Evolutionary conservation across 2,113 vertebrate species (phyloP).

Genomic region (Bujurquina vittata): DNA sequence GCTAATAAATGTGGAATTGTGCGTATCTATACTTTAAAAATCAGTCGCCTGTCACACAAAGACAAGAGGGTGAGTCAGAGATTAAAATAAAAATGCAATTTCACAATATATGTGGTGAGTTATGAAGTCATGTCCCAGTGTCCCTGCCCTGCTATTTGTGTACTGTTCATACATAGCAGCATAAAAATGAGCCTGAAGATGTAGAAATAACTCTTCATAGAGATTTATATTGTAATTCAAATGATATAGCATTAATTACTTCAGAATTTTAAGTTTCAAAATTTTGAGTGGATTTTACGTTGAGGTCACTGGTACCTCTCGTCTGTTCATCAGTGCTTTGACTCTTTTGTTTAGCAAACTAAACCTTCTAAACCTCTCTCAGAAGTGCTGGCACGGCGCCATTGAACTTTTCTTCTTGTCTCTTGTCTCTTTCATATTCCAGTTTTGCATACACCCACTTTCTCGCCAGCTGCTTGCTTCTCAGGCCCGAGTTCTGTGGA

Average conservation of each 20-base stretch:
- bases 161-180: not conserved
- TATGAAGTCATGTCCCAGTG: not conserved
- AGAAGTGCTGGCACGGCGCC: constrained; percentile 8
- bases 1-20: constrained; percentile 22
- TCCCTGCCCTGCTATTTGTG: not conserved
- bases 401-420: not conserved
- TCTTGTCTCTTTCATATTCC: not conserved
- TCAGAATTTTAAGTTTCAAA: not conserved
- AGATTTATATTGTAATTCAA: not conserved
- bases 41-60: not conserved
- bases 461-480: constrained; percentile 6
- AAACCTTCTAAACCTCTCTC: constrained; percentile 21
- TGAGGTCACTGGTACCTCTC: not conserved
- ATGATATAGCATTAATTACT: not conserved
- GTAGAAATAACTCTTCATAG: not conserved
- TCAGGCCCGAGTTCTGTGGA: constrained; percentile 36
- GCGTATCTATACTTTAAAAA: constrained; percentile 9
- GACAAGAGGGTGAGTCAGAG: not conserved
- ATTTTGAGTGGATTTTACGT: not conserved
- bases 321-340: not conserved
- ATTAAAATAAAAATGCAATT: not conserved
- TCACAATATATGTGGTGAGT: not conserved
- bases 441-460: not conserved
- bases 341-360: constrained; percentile 9
- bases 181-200: not conserved